A percentile compares a stretch with the other conserved stretches of the same genome.
Evolutionary conservation across 2,888 invertebrate species (phyloP).

Genomic region (Drosophila colorata): DNA sequence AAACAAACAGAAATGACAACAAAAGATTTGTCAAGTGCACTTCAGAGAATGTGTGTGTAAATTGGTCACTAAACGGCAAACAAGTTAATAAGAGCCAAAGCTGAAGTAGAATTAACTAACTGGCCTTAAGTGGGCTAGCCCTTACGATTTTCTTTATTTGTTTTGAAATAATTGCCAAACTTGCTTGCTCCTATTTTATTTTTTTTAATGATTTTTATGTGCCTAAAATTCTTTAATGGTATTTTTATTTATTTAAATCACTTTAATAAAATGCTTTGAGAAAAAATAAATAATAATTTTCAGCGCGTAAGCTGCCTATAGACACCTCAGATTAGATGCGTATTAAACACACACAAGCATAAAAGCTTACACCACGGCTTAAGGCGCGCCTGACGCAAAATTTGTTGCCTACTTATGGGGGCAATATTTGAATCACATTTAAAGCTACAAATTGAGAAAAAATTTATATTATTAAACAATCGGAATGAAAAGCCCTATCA

Average conservation of each 20-base stretch:
- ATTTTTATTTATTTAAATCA: too few species aligned
- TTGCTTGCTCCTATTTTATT: too few species aligned
- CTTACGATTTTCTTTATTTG: not conserved
- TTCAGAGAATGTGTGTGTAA: constrained; percentile 2
- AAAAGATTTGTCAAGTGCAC: constrained; percentile 16
- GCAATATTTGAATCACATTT: not conserved
- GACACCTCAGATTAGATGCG: constrained; percentile 44
- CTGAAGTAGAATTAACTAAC: constrained; percentile 6
- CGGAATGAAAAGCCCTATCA: not conserved
- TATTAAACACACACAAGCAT: constrained; percentile 40
- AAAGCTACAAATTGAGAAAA: not conserved
- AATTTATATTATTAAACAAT: not conserved
- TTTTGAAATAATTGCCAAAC: too few species aligned
- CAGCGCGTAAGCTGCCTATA: constrained; percentile 40
- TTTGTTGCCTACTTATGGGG: constrained; percentile 31
- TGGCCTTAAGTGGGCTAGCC: not conserved
- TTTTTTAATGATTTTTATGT: too few species aligned
- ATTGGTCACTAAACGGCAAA: constrained; percentile 4
- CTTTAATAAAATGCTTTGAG: not conserved
- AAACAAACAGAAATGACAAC: constrained; percentile 20
- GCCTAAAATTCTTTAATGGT: too few species aligned
- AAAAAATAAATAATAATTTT: too few species aligned
- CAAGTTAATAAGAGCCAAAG: not conserved
- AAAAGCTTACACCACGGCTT: constrained; percentile 46
- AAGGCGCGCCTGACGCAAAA: constrained; percentile 13